Percentiles rank a stretch among this genome's conserved stretches.
These are phyloP conservation scores for Lepidocyrtoides sp. DNA, from an alignment of 2,888 invertebrate genomes.

Conservation along the genomic window DNA sequence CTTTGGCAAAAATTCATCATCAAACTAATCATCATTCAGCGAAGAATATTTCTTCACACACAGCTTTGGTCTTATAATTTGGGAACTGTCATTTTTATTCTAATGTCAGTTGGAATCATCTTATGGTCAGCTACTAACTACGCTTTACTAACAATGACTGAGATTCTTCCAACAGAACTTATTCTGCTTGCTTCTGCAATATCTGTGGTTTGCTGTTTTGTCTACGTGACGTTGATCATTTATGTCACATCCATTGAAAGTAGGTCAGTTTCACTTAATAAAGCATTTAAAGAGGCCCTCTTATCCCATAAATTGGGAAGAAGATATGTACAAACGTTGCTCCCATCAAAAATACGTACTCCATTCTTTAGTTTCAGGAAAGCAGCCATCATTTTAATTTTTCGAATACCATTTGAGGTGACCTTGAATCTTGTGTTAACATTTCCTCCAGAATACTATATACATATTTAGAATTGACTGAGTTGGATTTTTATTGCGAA, in stretches of 20 bases:
- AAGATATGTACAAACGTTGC: neutral
- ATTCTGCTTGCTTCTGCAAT: neutral
- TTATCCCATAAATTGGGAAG: slow-evolving; percentile 2
- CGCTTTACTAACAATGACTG: neutral
- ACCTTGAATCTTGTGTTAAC: neutral
- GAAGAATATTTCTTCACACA: slow-evolving; percentile 29
- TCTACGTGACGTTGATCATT: neutral
- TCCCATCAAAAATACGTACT: neutral
- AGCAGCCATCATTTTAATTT: neutral
- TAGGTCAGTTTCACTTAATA: neutral
- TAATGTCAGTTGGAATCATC: neutral
- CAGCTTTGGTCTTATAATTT: slow-evolving; percentile 31
- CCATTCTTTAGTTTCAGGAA: slow-evolving; percentile 28
- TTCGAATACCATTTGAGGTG: neutral
- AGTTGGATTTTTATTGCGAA: too few relatives aligned
- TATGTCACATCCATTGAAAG: slow-evolving; percentile 24
- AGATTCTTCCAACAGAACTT: neutral
- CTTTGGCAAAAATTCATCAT: slow-evolving; percentile 8
- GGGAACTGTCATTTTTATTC: neutral
- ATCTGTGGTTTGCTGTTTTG: neutral
- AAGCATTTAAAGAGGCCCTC: neutral
- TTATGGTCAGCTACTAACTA: slow-evolving; percentile 36
- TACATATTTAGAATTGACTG: too few relatives aligned
- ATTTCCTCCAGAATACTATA: neutral
- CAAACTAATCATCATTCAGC: slow-evolving; percentile 18